These are phyloP conservation scores for Drosophila micromelanica DNA, from an alignment of 1,140 invertebrate genomes.

Conservation along the genomic window DNA sequence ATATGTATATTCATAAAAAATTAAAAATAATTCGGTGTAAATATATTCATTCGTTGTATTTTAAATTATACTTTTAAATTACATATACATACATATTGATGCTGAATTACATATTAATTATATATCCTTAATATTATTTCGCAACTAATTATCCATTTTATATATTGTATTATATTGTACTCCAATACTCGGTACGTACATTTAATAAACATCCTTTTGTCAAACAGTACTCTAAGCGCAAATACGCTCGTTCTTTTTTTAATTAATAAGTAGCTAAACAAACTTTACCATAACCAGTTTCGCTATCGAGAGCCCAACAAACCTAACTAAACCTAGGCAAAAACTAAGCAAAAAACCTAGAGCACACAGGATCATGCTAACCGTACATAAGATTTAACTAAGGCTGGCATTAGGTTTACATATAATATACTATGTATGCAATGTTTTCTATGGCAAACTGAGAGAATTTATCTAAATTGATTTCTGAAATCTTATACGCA, in stretches of 20 bases:
- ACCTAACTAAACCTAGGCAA: conserved; percentile 72
- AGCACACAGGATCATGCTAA: conserved; percentile 49
- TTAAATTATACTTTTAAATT: conserved; percentile 73
- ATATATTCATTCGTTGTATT: conserved; percentile 83
- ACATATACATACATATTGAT: conserved; percentile 34
- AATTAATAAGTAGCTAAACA: no score
- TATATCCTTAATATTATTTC: conserved; percentile 64
- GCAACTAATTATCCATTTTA: conserved; percentile 60
- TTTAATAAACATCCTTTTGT: conserved; percentile 18
- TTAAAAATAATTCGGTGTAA: conserved; percentile 76
- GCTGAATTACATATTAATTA: conserved; percentile 64
- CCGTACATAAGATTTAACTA: conserved; percentile 53
- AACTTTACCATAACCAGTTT: conserved; percentile 53
- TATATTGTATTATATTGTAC: conserved; percentile 45
- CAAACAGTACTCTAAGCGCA: no score
- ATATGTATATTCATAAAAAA: conserved; percentile 76
- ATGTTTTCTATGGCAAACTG: conserved; percentile 63
- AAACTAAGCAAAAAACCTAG: conserved; percentile 63
- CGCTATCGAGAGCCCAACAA: conserved; percentile 56
- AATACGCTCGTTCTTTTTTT: no score
- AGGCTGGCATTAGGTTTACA: conserved; percentile 52
- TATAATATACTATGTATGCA: conserved; percentile 44
- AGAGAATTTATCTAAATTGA: conserved; percentile 76
- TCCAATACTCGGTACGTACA: conserved; percentile 56
- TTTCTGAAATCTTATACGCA: conserved; percentile 83